phyloP scores from a whole-genome alignment of 2,797 vertebrate genomes.

The Pelochelys cantorii region DNA sequence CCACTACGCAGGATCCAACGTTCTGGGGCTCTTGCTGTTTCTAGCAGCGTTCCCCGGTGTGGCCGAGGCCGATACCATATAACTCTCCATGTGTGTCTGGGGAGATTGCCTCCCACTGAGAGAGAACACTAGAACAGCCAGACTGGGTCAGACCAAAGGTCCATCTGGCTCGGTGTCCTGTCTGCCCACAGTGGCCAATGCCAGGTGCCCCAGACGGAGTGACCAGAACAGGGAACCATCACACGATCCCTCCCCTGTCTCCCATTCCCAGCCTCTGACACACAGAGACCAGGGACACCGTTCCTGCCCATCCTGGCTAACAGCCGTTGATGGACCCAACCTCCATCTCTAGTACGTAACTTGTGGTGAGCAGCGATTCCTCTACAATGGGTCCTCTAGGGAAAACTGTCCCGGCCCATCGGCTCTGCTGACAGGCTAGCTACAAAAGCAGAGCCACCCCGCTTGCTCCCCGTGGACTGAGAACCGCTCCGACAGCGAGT shows the following conservation, averaged over 20 bases:
- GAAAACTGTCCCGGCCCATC: neutral
- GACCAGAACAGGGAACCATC: too few relatives aligned
- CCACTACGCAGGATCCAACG: neutral
- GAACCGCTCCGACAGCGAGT: neutral
- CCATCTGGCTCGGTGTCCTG: too few relatives aligned
- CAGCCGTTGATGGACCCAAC: too few relatives aligned
- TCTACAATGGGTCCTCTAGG: neutral
- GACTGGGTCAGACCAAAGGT: too few relatives aligned
- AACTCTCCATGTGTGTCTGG: neutral
- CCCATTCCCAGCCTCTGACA: too few relatives aligned
- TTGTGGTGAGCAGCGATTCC: neutral
- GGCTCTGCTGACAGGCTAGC: neutral
- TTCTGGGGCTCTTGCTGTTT: neutral
- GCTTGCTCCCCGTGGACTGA: too few relatives aligned
- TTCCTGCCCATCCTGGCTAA: too few relatives aligned
- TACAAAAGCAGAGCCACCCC: neutral
- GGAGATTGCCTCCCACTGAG: neutral
- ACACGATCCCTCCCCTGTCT: too few relatives aligned
- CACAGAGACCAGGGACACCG: too few relatives aligned
- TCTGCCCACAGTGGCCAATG: too few relatives aligned
- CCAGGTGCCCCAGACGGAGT: too few relatives aligned
- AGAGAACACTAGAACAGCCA: neutral
- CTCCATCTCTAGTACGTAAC: neutral
- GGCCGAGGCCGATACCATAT: neutral
- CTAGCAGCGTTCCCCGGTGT: neutral